Percentiles rank a stretch among this genome's conserved stretches.
These are phyloP conservation scores for Trogon surrucura DNA, from an alignment of 2,113 vertebrate species.

Conservation along the genomic window DNA sequence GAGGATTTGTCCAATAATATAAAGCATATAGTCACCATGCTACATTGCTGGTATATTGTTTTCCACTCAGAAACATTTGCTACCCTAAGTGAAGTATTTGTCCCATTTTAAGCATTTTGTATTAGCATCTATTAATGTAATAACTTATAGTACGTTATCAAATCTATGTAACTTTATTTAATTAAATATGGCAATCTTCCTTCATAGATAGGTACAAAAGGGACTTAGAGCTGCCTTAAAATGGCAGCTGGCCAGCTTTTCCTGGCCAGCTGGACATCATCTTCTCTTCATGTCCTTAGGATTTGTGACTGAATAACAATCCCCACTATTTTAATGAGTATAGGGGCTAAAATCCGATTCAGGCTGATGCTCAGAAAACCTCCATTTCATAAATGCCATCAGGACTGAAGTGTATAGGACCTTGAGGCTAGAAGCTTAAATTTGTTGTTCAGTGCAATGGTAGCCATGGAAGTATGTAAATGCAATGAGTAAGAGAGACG, in stretches of 20 bases:
- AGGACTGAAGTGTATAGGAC: not conserved
- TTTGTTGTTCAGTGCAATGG: not conserved
- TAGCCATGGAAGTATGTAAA: not conserved
- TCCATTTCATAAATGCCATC: not conserved
- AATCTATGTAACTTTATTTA: not conserved
- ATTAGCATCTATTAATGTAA: not conserved
- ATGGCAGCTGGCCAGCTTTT: not conserved
- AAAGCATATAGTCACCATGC: not conserved
- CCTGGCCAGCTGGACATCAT: not conserved
- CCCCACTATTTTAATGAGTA: not conserved
- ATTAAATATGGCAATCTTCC: not conserved
- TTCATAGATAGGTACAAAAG: not conserved
- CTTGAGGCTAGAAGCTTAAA: not conserved
- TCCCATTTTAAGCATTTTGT: not conserved
- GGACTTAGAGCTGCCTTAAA: not conserved
- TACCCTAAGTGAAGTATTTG: not conserved
- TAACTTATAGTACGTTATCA: not conserved
- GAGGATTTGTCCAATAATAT: not conserved
- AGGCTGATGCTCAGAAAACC: not conserved
- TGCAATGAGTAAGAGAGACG: not conserved
- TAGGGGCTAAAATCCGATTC: not conserved
- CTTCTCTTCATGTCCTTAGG: not conserved
- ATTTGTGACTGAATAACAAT: not conserved
- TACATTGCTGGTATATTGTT: not conserved
- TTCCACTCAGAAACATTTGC: not conserved